Percentiles rank a stretch among this genome's conserved stretches.
Conservation (phyloP, 2,888 invertebrate species). For the Hydropsyche betteni region DNA sequence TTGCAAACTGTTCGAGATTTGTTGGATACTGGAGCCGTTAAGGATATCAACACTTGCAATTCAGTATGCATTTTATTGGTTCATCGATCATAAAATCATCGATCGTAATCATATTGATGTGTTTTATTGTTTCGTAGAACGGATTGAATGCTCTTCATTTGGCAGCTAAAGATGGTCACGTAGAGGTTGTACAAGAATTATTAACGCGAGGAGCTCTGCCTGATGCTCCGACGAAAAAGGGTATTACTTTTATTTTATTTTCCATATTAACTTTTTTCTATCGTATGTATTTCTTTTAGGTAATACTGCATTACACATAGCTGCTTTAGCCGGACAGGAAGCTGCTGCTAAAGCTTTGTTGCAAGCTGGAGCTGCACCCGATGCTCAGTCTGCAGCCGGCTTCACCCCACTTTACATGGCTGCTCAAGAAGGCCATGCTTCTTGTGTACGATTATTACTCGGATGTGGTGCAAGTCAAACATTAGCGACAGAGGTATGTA, state of each 20-base stretch:
- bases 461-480: slow-evolving; percentile 95
- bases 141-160: slow-evolving; percentile 97
- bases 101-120: slow-evolving; percentile 10
- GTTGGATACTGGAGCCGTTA: slow-evolving; percentile 83
- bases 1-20: slow-evolving; percentile 94
- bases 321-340: slow-evolving; percentile 96
- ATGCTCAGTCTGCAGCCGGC: slow-evolving; percentile 96
- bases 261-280: not conserved
- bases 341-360: slow-evolving; percentile 92
- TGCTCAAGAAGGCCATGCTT: slow-evolving; percentile 96
- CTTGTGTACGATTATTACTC: slow-evolving; percentile 89
- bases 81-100: slow-evolving; percentile 40
- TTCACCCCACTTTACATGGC: slow-evolving; percentile 99
- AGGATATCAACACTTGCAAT: slow-evolving; percentile 98
- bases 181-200: slow-evolving; percentile 90
- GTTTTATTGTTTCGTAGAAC: slow-evolving; percentile 71
- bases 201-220: slow-evolving; percentile 90
- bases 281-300: slow-evolving; percentile 55
- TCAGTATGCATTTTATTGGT: slow-evolving; percentile 73
- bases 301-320: slow-evolving; percentile 95
- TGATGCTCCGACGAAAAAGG: slow-evolving; percentile 97
- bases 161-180: slow-evolving; percentile 97
- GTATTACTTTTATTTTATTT: slow-evolving; percentile 63
- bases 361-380: slow-evolving; percentile 91
- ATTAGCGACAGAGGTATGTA: slow-evolving; percentile 89